Evolutionary conservation across 2,888 invertebrate species (phyloP), one percentile per base, ranked within the genome.

Genomic region (Mythimna loreyi): DNA sequence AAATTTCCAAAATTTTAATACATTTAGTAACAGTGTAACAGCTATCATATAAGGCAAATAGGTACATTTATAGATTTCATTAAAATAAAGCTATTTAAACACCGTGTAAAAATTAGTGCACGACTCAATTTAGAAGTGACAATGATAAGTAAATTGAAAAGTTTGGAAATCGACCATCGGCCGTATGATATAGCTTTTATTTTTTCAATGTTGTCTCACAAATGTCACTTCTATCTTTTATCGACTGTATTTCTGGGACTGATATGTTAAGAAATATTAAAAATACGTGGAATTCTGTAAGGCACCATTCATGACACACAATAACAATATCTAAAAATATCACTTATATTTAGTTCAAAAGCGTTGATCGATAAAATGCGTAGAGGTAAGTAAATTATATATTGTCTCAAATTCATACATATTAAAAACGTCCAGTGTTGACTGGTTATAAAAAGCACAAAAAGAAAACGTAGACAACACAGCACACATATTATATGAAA

Each of bases 1-100:
- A 68, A 61, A 67, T 59, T 62, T 74, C 28, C 58, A 78, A 80
- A 40, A 72, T 73, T 40, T 11, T 52, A 69, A 80, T 79, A 71
- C 45, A 69, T 79, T 73, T 55, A 78, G 56, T 77, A 85, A 85
- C 82, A 82, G 70, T 74, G 74, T 74, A 73, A 79, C 67, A 81
- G 47, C 61, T 75, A 49, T 52, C 61, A 36, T 72, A 33, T 59
- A 75, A 67, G 43, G 53, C 58, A 68, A 60, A 56, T 55, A 49
- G 49, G 49, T 49, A 57, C 59, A 64, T 64, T 45, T 36, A 73
- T 52, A 73, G 40, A 33, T 13, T 52, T 53, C 19, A 50, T 33
- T 45, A 50, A 33, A 67, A 57, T 61, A 53, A 40, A 64, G 23
- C 47, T 50, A 52, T 59, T 67, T 2, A 25, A 40, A 64, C 58